These are phyloP conservation scores for Chinchilla lanigera DNA, from an alignment of 2,113 vertebrate species.

Conservation along the genomic window DNA sequence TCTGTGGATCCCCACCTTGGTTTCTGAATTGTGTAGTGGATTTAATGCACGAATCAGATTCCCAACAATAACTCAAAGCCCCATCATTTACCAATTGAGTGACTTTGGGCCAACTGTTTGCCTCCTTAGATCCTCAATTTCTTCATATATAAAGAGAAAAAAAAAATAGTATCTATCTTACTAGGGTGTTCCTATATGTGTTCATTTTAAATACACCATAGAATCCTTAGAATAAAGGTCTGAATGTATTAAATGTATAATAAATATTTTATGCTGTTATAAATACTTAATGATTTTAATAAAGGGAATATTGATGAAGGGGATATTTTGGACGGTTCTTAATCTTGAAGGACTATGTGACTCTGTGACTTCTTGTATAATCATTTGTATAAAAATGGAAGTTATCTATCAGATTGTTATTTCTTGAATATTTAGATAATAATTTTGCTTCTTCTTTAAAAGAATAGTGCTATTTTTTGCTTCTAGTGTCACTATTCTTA, in stretches of 20 bases:
- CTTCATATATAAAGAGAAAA: conserved; percentile 22
- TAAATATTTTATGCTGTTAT: background rate
- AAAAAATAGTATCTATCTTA: background rate
- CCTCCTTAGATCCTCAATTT: background rate
- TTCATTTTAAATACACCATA: background rate
- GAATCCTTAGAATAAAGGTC: background rate
- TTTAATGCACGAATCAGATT: background rate
- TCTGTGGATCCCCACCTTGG: background rate
- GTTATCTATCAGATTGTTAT: background rate
- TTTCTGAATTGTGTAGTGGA: background rate
- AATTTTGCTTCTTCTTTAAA: conserved; percentile 35
- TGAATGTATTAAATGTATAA: background rate
- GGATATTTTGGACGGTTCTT: background rate
- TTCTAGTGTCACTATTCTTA: background rate
- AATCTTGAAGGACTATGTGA: background rate
- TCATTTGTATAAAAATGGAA: background rate
- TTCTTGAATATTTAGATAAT: background rate
- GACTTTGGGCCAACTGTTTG: background rate
- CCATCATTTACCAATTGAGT: background rate
- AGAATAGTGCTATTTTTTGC: background rate
- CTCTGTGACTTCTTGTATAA: background rate
- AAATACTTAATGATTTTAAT: background rate
- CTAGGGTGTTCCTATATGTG: background rate
- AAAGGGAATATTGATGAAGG: background rate
- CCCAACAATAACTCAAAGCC: background rate